Evolutionary conservation across 1,140 invertebrate genomes (phyloP), one percentile per base, ranked within the genome.

Genomic region (Leptinotarsa lineolata): DNA sequence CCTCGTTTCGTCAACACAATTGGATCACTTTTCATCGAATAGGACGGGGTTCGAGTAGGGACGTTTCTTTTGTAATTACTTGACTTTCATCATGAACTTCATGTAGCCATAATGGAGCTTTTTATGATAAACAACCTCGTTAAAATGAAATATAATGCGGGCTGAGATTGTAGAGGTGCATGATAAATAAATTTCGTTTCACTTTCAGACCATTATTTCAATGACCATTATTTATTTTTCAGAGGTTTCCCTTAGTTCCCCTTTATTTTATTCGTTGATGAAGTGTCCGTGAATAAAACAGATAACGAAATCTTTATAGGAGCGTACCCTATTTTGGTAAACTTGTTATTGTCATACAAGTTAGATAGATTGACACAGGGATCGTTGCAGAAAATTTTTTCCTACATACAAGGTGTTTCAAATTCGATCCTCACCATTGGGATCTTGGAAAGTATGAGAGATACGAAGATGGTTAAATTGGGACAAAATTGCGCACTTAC

Each of bases 1-100:
- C 64, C 64, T 18, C 64, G 64, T 66, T 66, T 66, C 64, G 64
- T 66, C 64, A 66, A 66, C 64, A 66, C 30, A 66, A 66, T 66
- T 66, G 64, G 64, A 66, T 66, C 64, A 66, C 64, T 66, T 66
- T 66, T 66, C 64, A 66, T 18, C 22, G 30, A 44, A 66, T 30
- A 24, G 30, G 3, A 54, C 3, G 48, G 48, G 48, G 48, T 54
- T 54, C 48, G 48, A n/a, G 16, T 54, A 54, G 48, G 48, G 48
- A 54, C 48, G 12, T 54, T 54, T 54, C 48, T 54, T 54, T 54
- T 54, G 48, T 54, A 54, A 54, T 54, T 54, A 54, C 48, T 54
- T 54, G 48, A 54, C 48, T 54, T 18, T 54, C n/a, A 13, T 54
- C 48, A 54, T 54, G 48, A 54, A 54, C 48, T 54, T 54, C 48